Base-by-base conservation (phyloP, 2,888 invertebrate genomes). In the Eubasilissa splendida region DNA sequence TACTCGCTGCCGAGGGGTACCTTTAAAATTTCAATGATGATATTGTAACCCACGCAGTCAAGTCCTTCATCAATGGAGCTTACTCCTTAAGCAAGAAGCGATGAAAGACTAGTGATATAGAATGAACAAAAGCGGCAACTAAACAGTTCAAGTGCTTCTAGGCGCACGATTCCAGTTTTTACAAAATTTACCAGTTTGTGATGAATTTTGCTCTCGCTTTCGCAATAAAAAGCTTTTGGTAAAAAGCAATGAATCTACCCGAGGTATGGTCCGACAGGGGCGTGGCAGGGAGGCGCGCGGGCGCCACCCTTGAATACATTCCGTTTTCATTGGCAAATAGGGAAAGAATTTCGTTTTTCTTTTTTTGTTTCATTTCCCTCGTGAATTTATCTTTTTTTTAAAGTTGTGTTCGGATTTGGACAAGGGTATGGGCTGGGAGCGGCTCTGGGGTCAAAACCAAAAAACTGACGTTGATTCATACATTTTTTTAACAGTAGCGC, bases 401-500 rank as follows among this genome's bases (percentile, higher is more conserved):
- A 66, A 63, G 59, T 53, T 66, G 65, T 52, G 53, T 74, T 77
- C 63, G 52, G 58, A 56, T 58, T 78, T 59, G 60, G 78, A 78
- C 78, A 71, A 52, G 22, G 70, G 56, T 50, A 22, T 56, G 79
- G 50, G 66, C 59, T 22, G 70, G 53, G 8, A 54, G 22, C 68
- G 53, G 58, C 42, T 73, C 70, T 50, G 65, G 42, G 54, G 79
- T 78, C 80, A 52, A 66, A 58, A 63, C 77, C 59, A 68, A 22
- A 22, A 68, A 70, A 70, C 56, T 82, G 82, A 82, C 82, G 58
- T 82, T 82, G 82, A 82, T 82, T 82, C 82, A 82, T 82, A 74
- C 73, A 65, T 66, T 58, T 80, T 81, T 78, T 63, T 66, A 66
- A 66, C 63, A 76, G 54, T 22, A 66, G 22, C 22, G 22, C 22